Conservation (phyloP, 2,888 invertebrate species). For the Tenthredo distinguenda region DNA sequence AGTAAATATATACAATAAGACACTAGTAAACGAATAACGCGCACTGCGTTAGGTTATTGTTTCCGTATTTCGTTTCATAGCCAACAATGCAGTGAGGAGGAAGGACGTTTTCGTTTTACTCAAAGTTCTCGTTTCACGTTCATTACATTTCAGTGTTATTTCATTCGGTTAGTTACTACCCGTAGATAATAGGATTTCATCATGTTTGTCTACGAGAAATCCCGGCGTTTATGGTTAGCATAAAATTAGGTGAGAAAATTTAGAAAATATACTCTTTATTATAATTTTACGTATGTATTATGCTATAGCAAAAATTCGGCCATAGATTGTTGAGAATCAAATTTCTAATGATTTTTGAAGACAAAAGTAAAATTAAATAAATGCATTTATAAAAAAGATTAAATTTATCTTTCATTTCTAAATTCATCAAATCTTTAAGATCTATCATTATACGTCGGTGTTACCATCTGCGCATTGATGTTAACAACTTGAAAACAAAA, state of each 20-base stretch:
- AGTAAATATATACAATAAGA: neutral
- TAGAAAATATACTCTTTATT: neutral
- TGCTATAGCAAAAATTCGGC: neutral
- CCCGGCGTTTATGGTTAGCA: constrained; percentile 41
- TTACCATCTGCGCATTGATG: neutral
- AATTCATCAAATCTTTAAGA: neutral
- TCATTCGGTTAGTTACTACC: constrained; percentile 60
- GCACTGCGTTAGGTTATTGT: constrained; percentile 49
- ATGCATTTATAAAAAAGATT: neutral
- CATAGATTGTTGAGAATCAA: neutral
- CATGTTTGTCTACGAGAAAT: constrained; percentile 53
- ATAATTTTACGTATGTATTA: neutral
- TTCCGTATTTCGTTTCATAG: constrained; percentile 64
- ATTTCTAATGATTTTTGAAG: neutral
- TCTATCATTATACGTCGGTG: neutral
- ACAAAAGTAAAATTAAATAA: neutral
- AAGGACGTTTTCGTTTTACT: constrained; percentile 62
- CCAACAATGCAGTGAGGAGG: constrained; percentile 65
- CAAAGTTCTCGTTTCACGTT: constrained; percentile 65
- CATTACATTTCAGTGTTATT: constrained; percentile 62
- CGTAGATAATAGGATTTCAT: constrained; percentile 8
- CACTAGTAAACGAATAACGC: neutral
- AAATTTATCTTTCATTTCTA: neutral
- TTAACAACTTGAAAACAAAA: neutral
- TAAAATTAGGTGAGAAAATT: constrained; percentile 57